These are phyloP conservation scores for Lithobates pipiens DNA, from an alignment of 2,797 vertebrate species.

Conservation along the genomic window DNA sequence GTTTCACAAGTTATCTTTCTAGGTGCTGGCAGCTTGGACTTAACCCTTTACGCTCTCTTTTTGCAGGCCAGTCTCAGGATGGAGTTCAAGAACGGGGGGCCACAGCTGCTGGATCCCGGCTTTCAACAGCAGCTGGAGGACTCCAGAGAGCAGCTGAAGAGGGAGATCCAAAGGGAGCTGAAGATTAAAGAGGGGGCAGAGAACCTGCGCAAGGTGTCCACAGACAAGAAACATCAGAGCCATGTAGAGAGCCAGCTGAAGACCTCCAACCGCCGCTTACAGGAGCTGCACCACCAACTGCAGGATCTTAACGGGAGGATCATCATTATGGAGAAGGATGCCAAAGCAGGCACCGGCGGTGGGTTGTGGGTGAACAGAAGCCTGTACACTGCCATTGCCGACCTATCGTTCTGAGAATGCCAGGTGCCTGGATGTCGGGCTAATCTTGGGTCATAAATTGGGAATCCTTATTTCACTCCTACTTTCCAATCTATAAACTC, in stretches of 20 bases:
- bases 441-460: too few species aligned
- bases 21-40: not conserved
- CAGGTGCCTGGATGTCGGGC: too few species aligned
- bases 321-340: slow-evolving; percentile 79
- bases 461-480: too few species aligned
- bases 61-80: slow-evolving; percentile 72
- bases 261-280: slow-evolving; percentile 87
- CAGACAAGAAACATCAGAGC: slow-evolving; percentile 85
- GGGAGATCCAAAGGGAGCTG: slow-evolving; percentile 91
- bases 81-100: slow-evolving; percentile 70
- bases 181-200: slow-evolving; percentile 96
- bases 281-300: slow-evolving; percentile 86
- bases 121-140: slow-evolving; percentile 87
- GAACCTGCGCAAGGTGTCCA: slow-evolving; percentile 85
- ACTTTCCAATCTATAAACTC: too few species aligned
- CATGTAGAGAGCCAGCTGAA: slow-evolving; percentile 88
- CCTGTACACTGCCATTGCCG: too few species aligned
- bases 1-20: not conserved
- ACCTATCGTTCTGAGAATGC: too few species aligned
- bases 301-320: slow-evolving; percentile 87
- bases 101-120: slow-evolving; percentile 80
- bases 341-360: not conserved
- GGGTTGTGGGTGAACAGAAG: too few species aligned
- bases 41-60: not conserved
- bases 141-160: slow-evolving; percentile 81